These are phyloP conservation scores for Drosophila malerkotliana DNA, from an alignment of 1,140 invertebrate genomes.

Conservation along the genomic window DNA sequence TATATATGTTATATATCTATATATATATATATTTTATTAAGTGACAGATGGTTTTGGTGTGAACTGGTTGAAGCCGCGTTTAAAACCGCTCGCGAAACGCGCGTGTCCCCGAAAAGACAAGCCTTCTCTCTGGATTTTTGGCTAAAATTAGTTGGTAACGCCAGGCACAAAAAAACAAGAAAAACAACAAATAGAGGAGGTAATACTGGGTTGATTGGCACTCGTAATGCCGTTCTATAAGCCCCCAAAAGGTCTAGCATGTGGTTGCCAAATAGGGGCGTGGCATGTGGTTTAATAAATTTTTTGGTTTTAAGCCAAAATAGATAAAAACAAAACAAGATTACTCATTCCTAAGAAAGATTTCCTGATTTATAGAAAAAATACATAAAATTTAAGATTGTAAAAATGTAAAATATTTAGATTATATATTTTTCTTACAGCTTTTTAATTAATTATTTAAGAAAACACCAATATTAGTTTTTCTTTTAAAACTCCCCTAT, in stretches of 20 bases:
- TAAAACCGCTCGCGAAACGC: conserved; percentile 15
- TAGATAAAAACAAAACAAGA: not conserved
- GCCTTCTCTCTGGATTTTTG: conserved; percentile 17
- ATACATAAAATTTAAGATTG: not conserved
- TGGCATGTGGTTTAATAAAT: conserved; percentile 24
- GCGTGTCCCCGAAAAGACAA: conserved; percentile 27
- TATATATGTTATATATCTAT: not conserved
- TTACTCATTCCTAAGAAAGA: not conserved
- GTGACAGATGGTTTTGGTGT: conserved; percentile 29
- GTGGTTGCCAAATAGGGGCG: conserved; percentile 43
- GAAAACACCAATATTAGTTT: not conserved
- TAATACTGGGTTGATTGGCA: not conserved
- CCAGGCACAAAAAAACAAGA: too few species aligned
- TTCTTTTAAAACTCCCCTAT: not conserved
- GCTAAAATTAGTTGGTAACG: conserved; percentile 32
- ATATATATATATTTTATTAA: not conserved
- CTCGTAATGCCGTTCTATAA: conserved; percentile 1
- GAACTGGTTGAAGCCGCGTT: conserved; percentile 37
- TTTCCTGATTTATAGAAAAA: not conserved
- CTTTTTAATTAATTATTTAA: too few species aligned
- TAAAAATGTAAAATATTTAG: not conserved
- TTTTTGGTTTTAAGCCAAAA: not conserved
- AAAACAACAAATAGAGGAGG: not conserved
- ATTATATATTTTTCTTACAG: not conserved
- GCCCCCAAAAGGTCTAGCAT: conserved; percentile 14